Evolutionary conservation across 2,113 vertebrate genomes (phyloP), one percentile per base, ranked within the genome.

Genomic region (Gallinago undulata): DNA sequence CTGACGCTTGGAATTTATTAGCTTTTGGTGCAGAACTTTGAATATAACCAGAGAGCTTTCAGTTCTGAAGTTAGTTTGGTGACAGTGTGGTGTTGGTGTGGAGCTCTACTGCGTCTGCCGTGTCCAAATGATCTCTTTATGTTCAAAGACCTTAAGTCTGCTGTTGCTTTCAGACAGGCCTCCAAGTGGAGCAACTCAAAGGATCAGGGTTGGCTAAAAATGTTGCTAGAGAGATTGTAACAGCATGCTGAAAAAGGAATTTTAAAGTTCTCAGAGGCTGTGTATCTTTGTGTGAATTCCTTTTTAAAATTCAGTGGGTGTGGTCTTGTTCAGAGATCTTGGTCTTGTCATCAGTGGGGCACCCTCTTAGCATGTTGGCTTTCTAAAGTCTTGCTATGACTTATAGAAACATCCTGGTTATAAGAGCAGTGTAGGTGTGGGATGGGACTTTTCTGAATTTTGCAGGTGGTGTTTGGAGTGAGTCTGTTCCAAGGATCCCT

Each of bases 391-490:
- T 63, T 84, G 13, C 43, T 53, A 3, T 57, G 47, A 45, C 12
- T 84, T 73, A 7, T 30, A 21, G 81, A 56, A 80, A 77, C 19
- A 12, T 6, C 7, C 33, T 33, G 31, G 5, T 18, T 81, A 22
- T 70, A 45, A 93, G 67, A 31, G 11, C 60, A 47, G 3, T 4
- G 15, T 62, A 69, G 53, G 7, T 79, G 22, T 64, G 50, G 53
- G 27, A 41, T 62, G 59, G 10, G 7, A 3, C 30, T 76, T 84
- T 80, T 43, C 17, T 33, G 66, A 82, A 39, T 82, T 92, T 60
- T 56, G 33, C 50, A 63, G 59, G 19, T 68, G 28, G 28, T 0
- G 0, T 11, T 81, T 1, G 1, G 31, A 33, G 30, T 68, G 33
- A 28, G 7, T 56, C 48, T 55, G n/a, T 84, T 90, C 24, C 24